Percentiles rank a stretch among this genome's conserved stretches.
Evolutionary conservation across 2,888 invertebrate genomes (phyloP).

Genomic region (Glomeris marginata): DNA sequence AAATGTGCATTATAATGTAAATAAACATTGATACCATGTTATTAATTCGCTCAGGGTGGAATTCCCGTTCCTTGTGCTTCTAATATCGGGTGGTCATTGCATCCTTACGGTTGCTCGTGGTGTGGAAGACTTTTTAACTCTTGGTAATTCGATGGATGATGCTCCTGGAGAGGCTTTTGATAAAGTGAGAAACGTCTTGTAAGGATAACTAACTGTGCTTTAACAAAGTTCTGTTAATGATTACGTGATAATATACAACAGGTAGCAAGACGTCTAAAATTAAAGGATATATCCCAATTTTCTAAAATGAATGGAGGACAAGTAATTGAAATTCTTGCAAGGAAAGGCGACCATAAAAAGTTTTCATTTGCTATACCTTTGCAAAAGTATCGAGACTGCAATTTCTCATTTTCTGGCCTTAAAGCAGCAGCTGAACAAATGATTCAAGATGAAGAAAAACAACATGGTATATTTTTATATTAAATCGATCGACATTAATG

Average conservation of each 20-base stretch:
- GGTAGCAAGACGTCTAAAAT: conserved; percentile 65
- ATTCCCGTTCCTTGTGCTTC: conserved; percentile 75
- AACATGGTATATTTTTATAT: conserved; percentile 34
- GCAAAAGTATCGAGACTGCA: conserved; percentile 52
- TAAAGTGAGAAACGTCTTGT: conserved; percentile 44
- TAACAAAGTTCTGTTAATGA: conserved; percentile 5
- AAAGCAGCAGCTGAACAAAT: conserved; percentile 44
- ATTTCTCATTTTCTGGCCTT: conserved; percentile 80
- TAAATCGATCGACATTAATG: background rate
- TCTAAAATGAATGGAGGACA: conserved; percentile 61
- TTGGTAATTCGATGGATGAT: conserved; percentile 67
- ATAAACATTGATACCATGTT: background rate
- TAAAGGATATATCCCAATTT: conserved; percentile 59
- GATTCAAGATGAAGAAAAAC: conserved; percentile 42
- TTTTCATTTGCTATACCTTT: conserved; percentile 54
- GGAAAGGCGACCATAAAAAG: conserved; percentile 44
- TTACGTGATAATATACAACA: conserved; percentile 23
- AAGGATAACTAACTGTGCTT: background rate
- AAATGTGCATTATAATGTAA: conserved; percentile 1
- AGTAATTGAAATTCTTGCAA: conserved; percentile 70
- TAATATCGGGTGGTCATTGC: conserved; percentile 90
- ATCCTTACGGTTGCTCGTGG: conserved; percentile 56
- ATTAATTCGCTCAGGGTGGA: conserved; percentile 34
- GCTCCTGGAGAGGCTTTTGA: conserved; percentile 90
- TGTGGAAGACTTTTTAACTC: conserved; percentile 56